Evolutionary conservation across 2,888 invertebrate genomes (phyloP), one percentile per base, ranked within the genome.

Genomic region (Drosophila atripex): DNA sequence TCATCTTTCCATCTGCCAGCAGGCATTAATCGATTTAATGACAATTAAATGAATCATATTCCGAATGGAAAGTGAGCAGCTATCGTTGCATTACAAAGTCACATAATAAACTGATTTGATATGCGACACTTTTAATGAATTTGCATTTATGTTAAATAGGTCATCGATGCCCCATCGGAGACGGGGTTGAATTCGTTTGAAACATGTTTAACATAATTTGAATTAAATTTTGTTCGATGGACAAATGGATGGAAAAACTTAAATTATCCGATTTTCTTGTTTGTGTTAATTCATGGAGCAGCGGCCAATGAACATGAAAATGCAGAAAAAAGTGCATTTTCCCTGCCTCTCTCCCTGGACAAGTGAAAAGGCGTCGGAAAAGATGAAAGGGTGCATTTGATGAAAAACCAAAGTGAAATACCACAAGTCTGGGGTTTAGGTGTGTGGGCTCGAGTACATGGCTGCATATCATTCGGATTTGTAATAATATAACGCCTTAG

Each of bases 321-420:
- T 80, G 85, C 85, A 41, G 78, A 85, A 77, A 60, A 35, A 70
- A 50, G 60, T 14, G 51, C 21, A 47, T 23, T 43, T 70, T 53
- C 32, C 39, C 51, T 50, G 56, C 72, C 59, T 14, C 47, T 51
- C 30, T 57, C 16, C 18, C 61, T 18, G 63, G 49, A 52, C 76
- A 55, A 84, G 87, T 75, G 85, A 84, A 80, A 70, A 85, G 78
- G 65, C 78, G 82, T 73, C 80, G 80, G 80, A 53, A 82, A 75
- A 85, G 74, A 78, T 82, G 43, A 80, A 85, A 85, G 85, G 52
- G 46, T 23, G 9, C 14, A 25, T 43, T 21, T 56, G 25, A 50
- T 51, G 28, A 30, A 71, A 71, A 71, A 71, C 30, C 71, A 41
- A 54, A 54, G 41, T 54, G 32, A 54, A 66, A 65, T 21, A 65